Percentiles rank a stretch among this genome's conserved stretches.
phyloP scores from a whole-genome alignment of 2,888 invertebrate genomes.

The Patella ulyssiponensis region DNA sequence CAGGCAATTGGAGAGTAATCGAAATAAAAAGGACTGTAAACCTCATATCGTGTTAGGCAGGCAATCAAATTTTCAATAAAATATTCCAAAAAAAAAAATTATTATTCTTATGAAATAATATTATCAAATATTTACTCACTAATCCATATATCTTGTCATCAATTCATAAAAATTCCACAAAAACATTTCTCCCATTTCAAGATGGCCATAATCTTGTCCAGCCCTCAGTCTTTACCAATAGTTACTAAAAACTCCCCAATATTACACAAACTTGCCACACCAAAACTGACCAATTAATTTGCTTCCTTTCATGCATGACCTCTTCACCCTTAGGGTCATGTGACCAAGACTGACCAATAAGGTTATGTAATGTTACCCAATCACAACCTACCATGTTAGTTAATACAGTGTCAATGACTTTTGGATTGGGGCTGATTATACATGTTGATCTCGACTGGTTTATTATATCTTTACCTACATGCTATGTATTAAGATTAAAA shows the following conservation, averaged over 20 bases:
- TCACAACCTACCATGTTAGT: constrained; percentile 41
- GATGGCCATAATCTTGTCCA: neutral
- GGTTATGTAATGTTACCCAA: constrained; percentile 44
- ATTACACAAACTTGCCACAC: constrained; percentile 50
- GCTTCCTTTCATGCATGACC: constrained; percentile 42
- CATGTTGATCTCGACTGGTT: neutral
- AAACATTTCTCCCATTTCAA: constrained; percentile 5
- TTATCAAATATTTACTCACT: too few species aligned
- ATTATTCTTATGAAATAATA: too few species aligned
- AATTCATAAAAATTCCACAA: neutral
- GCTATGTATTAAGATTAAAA: too few species aligned
- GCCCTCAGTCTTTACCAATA: constrained; percentile 30
- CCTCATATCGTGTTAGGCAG: too few species aligned
- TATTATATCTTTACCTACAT: too few species aligned
- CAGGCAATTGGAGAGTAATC: too few species aligned
- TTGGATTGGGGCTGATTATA: constrained; percentile 2
- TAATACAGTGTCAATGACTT: constrained; percentile 30
- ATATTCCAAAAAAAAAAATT: too few species aligned
- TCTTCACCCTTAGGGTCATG: constrained; percentile 45
- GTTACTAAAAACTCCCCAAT: constrained; percentile 48
- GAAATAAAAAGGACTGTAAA: too few species aligned
- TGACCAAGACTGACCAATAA: constrained; percentile 41
- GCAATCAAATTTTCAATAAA: too few species aligned
- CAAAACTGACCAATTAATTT: constrained; percentile 40
- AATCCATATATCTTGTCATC: too few species aligned